Evolutionary conservation across 2,797 vertebrate species (phyloP), one percentile per base, ranked within the genome.

Genomic region (Danio kyathit): DNA sequence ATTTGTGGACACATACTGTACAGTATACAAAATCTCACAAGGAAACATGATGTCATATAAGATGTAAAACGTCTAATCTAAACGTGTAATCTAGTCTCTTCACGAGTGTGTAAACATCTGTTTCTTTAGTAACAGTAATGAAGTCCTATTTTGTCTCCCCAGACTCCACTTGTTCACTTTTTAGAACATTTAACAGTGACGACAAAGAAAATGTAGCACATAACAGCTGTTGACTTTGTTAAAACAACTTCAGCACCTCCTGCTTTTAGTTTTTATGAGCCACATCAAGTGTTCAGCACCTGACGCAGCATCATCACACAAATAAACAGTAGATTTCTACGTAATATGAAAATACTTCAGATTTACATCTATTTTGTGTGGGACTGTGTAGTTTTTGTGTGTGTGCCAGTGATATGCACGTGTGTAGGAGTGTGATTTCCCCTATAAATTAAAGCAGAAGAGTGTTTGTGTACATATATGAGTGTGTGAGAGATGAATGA

Each of bases 401-500:
- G 49, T 67, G 19, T 11, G 7, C 44, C 44, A 43, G 44, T 41
- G 3, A 49, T 81, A 80, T 52, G 7, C 69, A 44, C 40, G 3
- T 73, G 44, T 67, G 14, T 4, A 63, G 43, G 74, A n/a, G 11
- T 56, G 51, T 44, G 48, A 38, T 65, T 46, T 19, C 7, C 41
- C 6, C 29, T 19, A 65, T 74, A 48, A 43, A 73, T 41, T 82
- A 38, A 79, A 56, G 40, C 21, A 38, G 21, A 60, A 10, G 57
- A 75, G n/a, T 57, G 59, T 81, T 63, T 64, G 76, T 72, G 29
- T 79, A 61, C 21, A 49, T 49, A 10, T 75, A 44, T n/a, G 29
- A 13, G 51, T 56, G n/a, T 76, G 46, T 48, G 64, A 73, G 46
- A 70, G 44, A 83, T 82, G 46, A 76, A 83, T 85, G n/a, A 76